phyloP scores from a whole-genome alignment of 2,888 invertebrate genomes.

The Tanytarsus gracilentus region DNA sequence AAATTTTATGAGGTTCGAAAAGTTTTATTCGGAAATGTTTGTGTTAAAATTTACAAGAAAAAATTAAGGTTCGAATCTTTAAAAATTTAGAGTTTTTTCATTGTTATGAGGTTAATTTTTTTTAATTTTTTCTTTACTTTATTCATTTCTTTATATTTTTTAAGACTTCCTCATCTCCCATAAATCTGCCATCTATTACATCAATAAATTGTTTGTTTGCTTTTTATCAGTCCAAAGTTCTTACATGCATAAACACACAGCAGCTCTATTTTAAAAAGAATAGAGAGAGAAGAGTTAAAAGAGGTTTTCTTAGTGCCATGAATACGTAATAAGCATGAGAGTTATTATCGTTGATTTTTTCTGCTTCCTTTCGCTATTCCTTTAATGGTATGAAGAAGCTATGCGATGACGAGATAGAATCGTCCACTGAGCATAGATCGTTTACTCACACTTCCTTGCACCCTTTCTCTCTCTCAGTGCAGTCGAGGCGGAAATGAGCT shows the following conservation, averaged over 20 bases:
- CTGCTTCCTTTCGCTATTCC: not conserved
- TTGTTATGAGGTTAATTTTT: too few relatives aligned
- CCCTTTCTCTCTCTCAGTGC: not conserved
- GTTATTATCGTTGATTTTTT: conserved; percentile 24
- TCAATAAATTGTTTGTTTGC: conserved; percentile 3
- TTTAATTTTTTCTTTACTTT: too few relatives aligned
- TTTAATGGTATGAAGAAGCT: not conserved
- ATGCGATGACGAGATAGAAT: not conserved
- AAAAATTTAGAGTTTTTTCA: too few relatives aligned
- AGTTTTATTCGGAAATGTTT: too few relatives aligned
- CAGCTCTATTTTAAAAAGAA: not conserved
- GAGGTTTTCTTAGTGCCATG: conserved; percentile 13
- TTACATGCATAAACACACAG: not conserved
- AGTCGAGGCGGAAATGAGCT: conserved; percentile 1
- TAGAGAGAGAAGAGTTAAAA: not conserved
- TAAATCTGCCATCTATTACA: conserved; percentile 14
- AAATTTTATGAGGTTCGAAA: too few relatives aligned
- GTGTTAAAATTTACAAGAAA: too few relatives aligned
- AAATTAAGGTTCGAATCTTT: too few relatives aligned
- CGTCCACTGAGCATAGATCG: not conserved
- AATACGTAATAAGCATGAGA: conserved; percentile 26
- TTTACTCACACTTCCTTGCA: not conserved
- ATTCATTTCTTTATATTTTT: too few relatives aligned
- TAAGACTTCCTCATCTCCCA: not conserved
- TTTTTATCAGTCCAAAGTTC: conserved; percentile 17